Evolutionary conservation across 2,113 vertebrate species (phyloP), one percentile per base, ranked within the genome.

Genomic region (Leucoraja erinaceus): DNA sequence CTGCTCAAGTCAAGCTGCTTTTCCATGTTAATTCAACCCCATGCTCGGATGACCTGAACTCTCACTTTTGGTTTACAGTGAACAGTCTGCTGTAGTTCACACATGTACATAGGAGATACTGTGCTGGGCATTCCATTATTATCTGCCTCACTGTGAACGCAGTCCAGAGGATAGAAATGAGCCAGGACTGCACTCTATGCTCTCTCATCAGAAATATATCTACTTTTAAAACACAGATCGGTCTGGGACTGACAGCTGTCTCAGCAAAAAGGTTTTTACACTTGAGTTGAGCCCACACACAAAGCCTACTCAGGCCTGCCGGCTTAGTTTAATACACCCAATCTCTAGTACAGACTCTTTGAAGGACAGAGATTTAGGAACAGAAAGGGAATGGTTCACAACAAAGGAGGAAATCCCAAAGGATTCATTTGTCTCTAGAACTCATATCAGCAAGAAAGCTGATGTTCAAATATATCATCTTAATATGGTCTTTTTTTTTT

Each of bases 271-370:
- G 90, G 33, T 72, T 91, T 91, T 72, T 91, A 72, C 68, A 91
- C 90, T 91, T 47, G 63, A 91, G 90, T 72, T 91, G 38, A 91
- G 90, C 90, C 90, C 90, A 91, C 90, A 91, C 90, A 91, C 90
- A 91, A 91, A 91, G 90, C 90, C 31, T 54, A 28, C 68, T 72
- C 90, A 91, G 22, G 68, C 90, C 90, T 72, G 90, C 63, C 33
- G 72, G 90, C 90, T 74, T 91, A 91, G 66, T 91, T 91, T 72
- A 91, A 91, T 72, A 74, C 68, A 91, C 22, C 90, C 66, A 11
- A 91, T 28, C 83, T 16, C 84, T n/a, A 66, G 22, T 28, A 70
- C 20, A 54, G 66, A 28, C 33, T 47, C 90, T 72, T 25, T 91
- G 63, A 72, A 91, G 90, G 90, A 70, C 90, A 91, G 68, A 91